Evolutionary conservation across 1,140 invertebrate genomes (phyloP).

Genomic region (Olivierus martensii): DNA sequence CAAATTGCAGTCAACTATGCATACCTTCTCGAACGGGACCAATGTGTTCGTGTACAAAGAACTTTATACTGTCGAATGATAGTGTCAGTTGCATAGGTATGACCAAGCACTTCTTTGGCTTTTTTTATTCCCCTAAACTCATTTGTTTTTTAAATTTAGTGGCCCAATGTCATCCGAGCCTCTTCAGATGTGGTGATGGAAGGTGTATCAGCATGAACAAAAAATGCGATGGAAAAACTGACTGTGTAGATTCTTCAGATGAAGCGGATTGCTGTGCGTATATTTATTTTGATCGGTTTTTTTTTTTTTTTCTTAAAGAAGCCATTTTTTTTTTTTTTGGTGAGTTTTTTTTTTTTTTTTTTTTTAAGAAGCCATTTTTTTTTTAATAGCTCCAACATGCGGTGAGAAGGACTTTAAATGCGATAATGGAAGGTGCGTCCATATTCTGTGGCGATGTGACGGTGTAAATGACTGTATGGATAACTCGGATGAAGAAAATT

Average conservation of each 20-base stretch:
- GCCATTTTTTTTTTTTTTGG: too few relatives aligned
- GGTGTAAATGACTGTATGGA: constrained; percentile 21
- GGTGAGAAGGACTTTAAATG: constrained; percentile 16
- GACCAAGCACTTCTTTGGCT: neutral
- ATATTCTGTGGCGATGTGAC: constrained; percentile 29
- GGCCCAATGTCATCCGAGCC: constrained; percentile 33
- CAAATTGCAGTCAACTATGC: constrained; percentile 56
- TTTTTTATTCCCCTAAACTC: neutral
- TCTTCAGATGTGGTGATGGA: neutral
- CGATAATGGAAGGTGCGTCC: constrained; percentile 5
- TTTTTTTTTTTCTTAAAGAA: too few relatives aligned
- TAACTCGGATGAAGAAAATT: constrained; percentile 20
- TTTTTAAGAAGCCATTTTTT: too few relatives aligned
- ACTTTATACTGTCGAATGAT: constrained; percentile 31
- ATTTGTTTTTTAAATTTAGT: neutral
- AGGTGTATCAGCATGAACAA: constrained; percentile 21
- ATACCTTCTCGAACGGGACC: constrained; percentile 40
- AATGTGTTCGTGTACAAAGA: constrained; percentile 56
- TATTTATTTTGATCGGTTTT: too few relatives aligned
- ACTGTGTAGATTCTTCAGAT: constrained; percentile 38
- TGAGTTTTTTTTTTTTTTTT: too few relatives aligned
- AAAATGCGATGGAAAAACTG: constrained; percentile 38
- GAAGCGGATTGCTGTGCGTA: constrained; percentile 27
- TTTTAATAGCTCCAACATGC: neutral
- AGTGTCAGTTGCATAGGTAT: constrained; percentile 5